Conservation (phyloP, 2,113 vertebrate species). For the Lophius piscatorius region DNA sequence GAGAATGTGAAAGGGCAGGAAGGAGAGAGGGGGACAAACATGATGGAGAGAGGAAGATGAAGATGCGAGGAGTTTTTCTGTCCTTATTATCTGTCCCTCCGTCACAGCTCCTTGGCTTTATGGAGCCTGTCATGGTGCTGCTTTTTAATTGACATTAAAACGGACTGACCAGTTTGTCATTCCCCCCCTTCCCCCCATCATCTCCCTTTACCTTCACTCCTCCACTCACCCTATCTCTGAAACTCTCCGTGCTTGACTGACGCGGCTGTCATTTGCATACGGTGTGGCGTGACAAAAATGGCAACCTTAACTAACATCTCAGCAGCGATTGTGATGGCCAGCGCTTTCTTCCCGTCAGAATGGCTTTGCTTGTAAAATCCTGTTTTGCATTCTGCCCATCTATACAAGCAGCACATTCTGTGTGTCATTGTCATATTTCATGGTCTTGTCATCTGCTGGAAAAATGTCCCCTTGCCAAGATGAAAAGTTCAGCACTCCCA, state of each 20-base stretch:
- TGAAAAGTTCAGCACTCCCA: slow-evolving; percentile 11
- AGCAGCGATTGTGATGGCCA: slow-evolving; percentile 23
- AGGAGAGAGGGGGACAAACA: slow-evolving; percentile 21
- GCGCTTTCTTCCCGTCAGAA: slow-evolving; percentile 19
- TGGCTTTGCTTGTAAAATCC: slow-evolving; percentile 40
- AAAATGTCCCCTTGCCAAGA: not conserved
- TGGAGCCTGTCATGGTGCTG: slow-evolving; percentile 73
- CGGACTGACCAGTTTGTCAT: slow-evolving; percentile 62
- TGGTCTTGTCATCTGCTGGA: slow-evolving; percentile 43
- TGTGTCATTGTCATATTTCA: slow-evolving; percentile 46
- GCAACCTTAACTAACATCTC: slow-evolving; percentile 33
- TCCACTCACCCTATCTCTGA: slow-evolving; percentile 25
- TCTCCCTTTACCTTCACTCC: slow-evolving; percentile 7
- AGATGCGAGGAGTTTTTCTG: slow-evolving; percentile 24
- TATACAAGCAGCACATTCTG: slow-evolving; percentile 27
- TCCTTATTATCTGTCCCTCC: slow-evolving; percentile 51
- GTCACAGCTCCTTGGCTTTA: slow-evolving; percentile 72
- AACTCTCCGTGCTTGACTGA: slow-evolving; percentile 39
- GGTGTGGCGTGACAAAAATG: slow-evolving; percentile 32
- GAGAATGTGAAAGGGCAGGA: slow-evolving; percentile 17
- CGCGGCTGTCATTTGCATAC: slow-evolving; percentile 41
- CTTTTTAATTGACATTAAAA: slow-evolving; percentile 79
- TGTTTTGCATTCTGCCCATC: slow-evolving; percentile 32
- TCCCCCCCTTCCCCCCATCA: slow-evolving; percentile 9
- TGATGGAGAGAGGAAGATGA: slow-evolving; percentile 21